phyloP scores from a whole-genome alignment of 1,140 invertebrate species.

The Antheraea mylitta region DNA sequence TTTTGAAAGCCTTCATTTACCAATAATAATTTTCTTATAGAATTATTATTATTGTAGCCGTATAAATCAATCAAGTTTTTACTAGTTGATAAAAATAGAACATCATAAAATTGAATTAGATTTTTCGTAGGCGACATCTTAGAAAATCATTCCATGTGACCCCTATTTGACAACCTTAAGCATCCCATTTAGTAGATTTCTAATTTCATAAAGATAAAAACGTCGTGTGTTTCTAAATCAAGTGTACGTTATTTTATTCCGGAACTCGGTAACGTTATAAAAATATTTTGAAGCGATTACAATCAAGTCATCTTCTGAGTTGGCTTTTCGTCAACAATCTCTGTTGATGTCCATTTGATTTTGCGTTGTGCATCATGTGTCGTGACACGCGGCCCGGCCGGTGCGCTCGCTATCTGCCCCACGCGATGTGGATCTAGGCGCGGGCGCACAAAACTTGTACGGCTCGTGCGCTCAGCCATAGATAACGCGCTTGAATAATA shows the following conservation, averaged over 20 bases:
- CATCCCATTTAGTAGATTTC: no score
- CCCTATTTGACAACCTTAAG: no score
- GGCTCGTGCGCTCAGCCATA: conserved; percentile 39
- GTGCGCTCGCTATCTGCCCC: conserved; percentile 25
- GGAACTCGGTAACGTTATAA: conserved; percentile 1
- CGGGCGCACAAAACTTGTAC: conserved; percentile 45
- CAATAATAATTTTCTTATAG: no score
- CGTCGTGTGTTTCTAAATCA: not conserved
- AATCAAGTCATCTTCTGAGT: not conserved
- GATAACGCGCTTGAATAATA: conserved; percentile 52
- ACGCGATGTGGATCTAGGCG: conserved; percentile 40
- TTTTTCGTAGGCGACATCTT: no score
- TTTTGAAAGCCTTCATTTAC: no score
- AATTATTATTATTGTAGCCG: no score
- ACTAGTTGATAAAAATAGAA: no score
- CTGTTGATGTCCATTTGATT: not conserved
- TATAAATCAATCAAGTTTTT: no score
- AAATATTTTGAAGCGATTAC: not conserved
- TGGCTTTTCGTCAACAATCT: not conserved
- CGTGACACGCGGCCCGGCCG: conserved; percentile 28
- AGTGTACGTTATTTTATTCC: not conserved
- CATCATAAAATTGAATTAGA: no score
- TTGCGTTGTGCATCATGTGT: conserved; percentile 21
- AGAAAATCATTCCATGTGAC: no score
- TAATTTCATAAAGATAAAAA: not conserved